A percentile compares a stretch with the other conserved stretches of the same genome.
These are phyloP conservation scores for Oreochromis niloticus DNA, from an alignment of 2,113 vertebrate species.

Conservation along the genomic window DNA sequence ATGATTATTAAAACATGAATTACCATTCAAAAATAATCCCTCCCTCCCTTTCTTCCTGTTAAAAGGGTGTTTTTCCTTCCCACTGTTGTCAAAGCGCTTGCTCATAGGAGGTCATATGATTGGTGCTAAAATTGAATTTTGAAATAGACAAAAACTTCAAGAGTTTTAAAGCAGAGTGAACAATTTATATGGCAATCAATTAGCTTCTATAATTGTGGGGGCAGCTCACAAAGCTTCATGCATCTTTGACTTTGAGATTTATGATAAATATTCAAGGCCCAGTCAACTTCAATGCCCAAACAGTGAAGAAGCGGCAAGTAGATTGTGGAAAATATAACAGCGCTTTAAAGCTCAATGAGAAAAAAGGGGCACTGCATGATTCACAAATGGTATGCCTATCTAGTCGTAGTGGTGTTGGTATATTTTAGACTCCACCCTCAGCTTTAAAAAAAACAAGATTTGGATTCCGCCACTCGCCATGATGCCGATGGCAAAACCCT, in stretches of 20 bases:
- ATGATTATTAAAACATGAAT: neutral
- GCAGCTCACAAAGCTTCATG: neutral
- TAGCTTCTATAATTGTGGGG: neutral
- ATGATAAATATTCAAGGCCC: neutral
- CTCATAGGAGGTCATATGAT: neutral
- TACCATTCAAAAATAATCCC: neutral
- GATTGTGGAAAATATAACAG: neutral
- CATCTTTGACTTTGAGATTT: neutral
- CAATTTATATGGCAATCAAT: neutral
- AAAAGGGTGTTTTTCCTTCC: rapidly evolving
- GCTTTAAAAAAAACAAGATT: neutral
- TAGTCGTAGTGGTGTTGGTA: neutral
- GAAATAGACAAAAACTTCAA: neutral
- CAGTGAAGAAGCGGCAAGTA: neutral
- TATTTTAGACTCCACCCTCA: neutral
- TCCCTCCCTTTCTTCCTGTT: neutral
- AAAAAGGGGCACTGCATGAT: no score
- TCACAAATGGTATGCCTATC: neutral
- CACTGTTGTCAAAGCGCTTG: neutral
- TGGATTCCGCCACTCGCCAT: neutral
- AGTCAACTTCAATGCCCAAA: neutral
- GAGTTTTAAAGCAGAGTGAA: neutral
- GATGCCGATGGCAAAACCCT: no score
- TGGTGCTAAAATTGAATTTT: neutral
- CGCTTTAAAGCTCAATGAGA: neutral